phyloP scores from a whole-genome alignment of 2,888 invertebrate species.

The Linnaemya tessellans region DNA sequence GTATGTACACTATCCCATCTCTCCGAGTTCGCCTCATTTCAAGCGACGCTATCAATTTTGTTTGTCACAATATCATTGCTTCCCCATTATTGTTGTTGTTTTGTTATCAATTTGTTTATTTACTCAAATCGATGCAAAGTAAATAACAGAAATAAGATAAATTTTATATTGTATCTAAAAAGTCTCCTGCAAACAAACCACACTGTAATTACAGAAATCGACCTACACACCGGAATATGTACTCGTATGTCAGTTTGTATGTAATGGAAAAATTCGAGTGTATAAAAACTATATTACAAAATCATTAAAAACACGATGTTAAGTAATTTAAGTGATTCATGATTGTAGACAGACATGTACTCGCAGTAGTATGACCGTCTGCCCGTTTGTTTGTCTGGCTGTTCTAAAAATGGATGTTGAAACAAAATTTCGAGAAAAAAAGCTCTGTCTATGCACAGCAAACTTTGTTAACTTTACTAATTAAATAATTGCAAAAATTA shows the following conservation, averaged over 20 bases:
- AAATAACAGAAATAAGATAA: neutral
- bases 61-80: neutral
- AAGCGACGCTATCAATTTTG: neutral
- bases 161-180: slow-evolving; percentile 5
- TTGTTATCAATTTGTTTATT: neutral
- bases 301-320: slow-evolving; percentile 41
- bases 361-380: slow-evolving; percentile 8
- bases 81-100: neutral
- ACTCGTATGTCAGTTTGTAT: no score
- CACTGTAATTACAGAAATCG: slow-evolving; percentile 27
- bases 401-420: slow-evolving; percentile 42
- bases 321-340: slow-evolving; percentile 51
- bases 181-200: neutral
- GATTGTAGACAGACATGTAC: neutral
- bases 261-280: neutral
- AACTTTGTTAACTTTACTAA: slow-evolving; percentile 52
- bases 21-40: neutral
- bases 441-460: slow-evolving; percentile 32
- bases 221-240: slow-evolving; percentile 44
- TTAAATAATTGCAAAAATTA: slow-evolving; percentile 58
- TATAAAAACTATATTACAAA: slow-evolving; percentile 47
- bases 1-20: neutral
- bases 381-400: slow-evolving; percentile 8
- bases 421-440: slow-evolving; percentile 29
- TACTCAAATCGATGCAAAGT: neutral